Base-by-base conservation (phyloP, 2,113 vertebrate species). In the Eretmochelys imbricata region DNA sequence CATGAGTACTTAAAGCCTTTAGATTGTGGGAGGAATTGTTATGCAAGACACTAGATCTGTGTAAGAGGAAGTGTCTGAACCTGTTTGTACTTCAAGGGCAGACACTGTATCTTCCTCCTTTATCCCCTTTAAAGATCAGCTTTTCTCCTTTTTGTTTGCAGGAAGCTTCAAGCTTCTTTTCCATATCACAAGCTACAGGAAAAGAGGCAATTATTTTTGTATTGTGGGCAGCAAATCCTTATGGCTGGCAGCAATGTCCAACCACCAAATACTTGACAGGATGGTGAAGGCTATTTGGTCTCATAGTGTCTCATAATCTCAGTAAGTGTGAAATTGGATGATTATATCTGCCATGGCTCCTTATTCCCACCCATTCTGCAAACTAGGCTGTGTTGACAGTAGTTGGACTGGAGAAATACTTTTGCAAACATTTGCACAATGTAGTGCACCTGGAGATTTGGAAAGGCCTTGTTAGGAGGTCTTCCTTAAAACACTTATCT, bases 141-240 rank as follows among this genome's bases (percentile, higher is more conserved):
- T 95, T 91, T 88, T 95, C 89, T 84, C 79, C 93, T 95, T 94
- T 94, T 84, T 76, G 57, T 93, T 69, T 93, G 85, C 59, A 22
- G 87, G 38, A 35, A 94, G 79, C 93, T 93, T 80, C 69, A 51
- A 80, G 69, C 83, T 88, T 93, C 49, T 87, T 48, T 35, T 55
- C 19, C 22, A 48, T 48, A 48, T 62, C 87, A 29, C 75, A 62
- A 84, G 62, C 78, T 59, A 55, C 82, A 87, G 54, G 80, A 75
- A 80, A 82, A 89, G 29, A 80, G 72, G 38, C 72, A 89, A 2
- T 17, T 49, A 78, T 84, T 35, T 31, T 79, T 16, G 48, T 54
- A 46, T 20, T 87, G 46, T 84, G n/a, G 72, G 46, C 62, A 48
- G n/a, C 31, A 79, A 62, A 84, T 90, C 25, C 2, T 35, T 79